Percentiles rank a stretch among this genome's conserved stretches.
Conservation (phyloP, 2,888 invertebrate genomes). For the Lampropteryx suffumata region DNA sequence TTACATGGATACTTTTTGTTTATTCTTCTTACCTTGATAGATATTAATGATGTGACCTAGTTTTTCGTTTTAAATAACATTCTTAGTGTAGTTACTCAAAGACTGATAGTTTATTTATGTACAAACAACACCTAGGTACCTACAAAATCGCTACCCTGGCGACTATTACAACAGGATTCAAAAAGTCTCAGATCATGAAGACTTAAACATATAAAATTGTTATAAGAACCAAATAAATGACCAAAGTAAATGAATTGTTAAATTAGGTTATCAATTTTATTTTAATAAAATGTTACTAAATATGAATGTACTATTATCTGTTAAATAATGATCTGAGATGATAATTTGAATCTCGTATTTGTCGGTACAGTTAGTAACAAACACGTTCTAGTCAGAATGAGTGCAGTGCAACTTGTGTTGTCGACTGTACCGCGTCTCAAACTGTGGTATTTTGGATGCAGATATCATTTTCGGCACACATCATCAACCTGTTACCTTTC, state of each 20-base stretch:
- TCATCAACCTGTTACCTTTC: not conserved
- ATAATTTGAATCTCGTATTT: slow-evolving; percentile 20
- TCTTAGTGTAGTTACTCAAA: slow-evolving; percentile 22
- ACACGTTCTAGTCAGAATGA: slow-evolving; percentile 32
- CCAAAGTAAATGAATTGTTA: slow-evolving; percentile 20
- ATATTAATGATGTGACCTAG: slow-evolving; percentile 7
- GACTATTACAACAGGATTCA: slow-evolving; percentile 7
- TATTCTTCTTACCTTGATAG: slow-evolving; percentile 1
- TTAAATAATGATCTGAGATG: slow-evolving; percentile 26
- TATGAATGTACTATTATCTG: not conserved
- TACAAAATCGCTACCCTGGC: slow-evolving; percentile 39
- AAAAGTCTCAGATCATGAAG: slow-evolving; percentile 17
- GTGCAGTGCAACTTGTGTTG: slow-evolving; percentile 15
- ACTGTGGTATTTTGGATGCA: slow-evolving; percentile 47
- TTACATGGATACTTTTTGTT: not conserved
- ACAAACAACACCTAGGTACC: slow-evolving; percentile 11
- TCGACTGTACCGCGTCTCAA: slow-evolving; percentile 38
- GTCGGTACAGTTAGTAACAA: slow-evolving; percentile 13
- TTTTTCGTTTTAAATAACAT: slow-evolving; percentile 9
- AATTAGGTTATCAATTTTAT: slow-evolving; percentile 8
- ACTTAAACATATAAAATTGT: not conserved
- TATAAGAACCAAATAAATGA: slow-evolving; percentile 21
- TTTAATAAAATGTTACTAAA: not conserved
- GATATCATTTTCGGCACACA: slow-evolving; percentile 19
- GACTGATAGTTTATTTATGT: slow-evolving; percentile 22